These are phyloP conservation scores for Ladona fulva DNA, from an alignment of 1,140 invertebrate genomes.

Conservation along the genomic window DNA sequence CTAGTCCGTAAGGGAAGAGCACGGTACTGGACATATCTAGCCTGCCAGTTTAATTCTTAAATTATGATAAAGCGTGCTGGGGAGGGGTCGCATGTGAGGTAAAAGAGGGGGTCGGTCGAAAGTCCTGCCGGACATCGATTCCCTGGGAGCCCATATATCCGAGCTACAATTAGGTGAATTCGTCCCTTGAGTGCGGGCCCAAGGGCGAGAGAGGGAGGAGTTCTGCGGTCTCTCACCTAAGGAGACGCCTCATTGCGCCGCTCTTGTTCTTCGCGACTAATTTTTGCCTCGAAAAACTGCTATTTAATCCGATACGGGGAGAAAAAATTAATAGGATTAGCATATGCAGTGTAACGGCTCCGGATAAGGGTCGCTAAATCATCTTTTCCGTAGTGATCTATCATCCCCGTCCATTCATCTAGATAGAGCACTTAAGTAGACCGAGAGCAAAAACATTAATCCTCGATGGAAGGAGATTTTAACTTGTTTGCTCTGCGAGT, in stretches of 20 bases:
- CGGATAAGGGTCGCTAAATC: background rate
- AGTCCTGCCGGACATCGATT: background rate
- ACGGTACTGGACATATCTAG: background rate
- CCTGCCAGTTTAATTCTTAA: constrained; percentile 5
- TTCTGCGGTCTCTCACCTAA: background rate
- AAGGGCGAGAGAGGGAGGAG: background rate
- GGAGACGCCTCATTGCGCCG: no score
- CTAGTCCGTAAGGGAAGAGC: background rate
- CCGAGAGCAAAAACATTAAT: background rate
- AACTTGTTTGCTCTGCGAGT: background rate
- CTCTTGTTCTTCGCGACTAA: no score
- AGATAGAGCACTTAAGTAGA: background rate
- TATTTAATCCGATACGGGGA: background rate
- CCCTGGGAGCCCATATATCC: background rate
- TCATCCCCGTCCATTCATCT: background rate
- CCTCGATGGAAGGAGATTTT: background rate
- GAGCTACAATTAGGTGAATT: background rate
- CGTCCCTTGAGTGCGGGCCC: background rate
- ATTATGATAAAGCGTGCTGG: constrained; percentile 2
- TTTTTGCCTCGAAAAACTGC: no score
- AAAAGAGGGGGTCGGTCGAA: background rate
- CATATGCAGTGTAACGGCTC: background rate
- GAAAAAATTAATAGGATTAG: background rate
- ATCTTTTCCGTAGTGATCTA: background rate
- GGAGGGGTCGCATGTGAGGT: background rate